Base-by-base conservation (phyloP, 2,113 vertebrate genomes). In the Muntiacus reevesi region DNA sequence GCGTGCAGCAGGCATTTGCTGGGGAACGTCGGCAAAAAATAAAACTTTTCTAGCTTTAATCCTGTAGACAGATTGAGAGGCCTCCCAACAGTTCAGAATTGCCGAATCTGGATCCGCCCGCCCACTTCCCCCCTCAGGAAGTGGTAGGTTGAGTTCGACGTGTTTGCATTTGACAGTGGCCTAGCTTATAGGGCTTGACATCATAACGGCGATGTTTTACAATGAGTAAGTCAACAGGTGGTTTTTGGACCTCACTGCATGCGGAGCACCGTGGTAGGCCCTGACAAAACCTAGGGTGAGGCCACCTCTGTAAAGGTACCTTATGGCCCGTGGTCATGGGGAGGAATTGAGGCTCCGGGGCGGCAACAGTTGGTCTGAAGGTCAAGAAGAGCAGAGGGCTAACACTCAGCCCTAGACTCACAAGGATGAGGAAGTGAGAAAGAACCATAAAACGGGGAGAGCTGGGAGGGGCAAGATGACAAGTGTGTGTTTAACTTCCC, bases 1-100 rank as follows among this genome's bases (percentile, higher is more conserved):
- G 98, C 95, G 98, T 97, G 86, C 97, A 97, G 97, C 97, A 96
- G 93, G 96, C 94, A 95, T 94, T 97, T 98, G 96, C 98, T 97
- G 92, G 97, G 96, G 93, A 97, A 97, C 81, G 28, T 93, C 60
- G 3, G 97, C 89, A 96, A 95, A 97, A 97, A 97, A 98, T 96
- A 98, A 98, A 97, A 96, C 96, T 96, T 97, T 88, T 89, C 83
- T 92, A 94, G 93, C 93, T 95, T 97, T 83, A 87, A n/a, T 89
- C 92, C 78, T 91, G 64, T 50, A 97, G 97, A 97, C 97, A 96
- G 97, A 97, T 89, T 97, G 96, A 94, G 98, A 98, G 93, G 91
- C 97, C 86, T 86, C 95, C 79, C 76, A 95, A 74, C 88, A 89
- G 94, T 93, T 97, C 88, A 95, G 86, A 93, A 95, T 54, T 97